Base-by-base conservation (phyloP, 2,888 invertebrate genomes). In the Athalia circularis region DNA sequence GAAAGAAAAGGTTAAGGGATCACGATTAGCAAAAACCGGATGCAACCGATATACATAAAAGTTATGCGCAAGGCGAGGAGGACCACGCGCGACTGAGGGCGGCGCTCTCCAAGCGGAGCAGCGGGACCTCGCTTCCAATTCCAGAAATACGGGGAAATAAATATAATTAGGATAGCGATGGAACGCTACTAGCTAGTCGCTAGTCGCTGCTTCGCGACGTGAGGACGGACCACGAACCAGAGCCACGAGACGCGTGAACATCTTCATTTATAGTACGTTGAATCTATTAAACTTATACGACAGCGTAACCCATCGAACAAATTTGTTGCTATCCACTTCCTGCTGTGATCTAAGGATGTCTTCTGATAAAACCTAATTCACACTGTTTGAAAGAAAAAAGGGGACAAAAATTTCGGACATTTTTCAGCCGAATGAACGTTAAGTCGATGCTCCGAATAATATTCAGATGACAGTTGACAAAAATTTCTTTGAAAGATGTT, bases 131-230 rank as follows among this genome's bases (percentile, higher is more conserved):
- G 84, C 84, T 84, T 86, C 87, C 88, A 87, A 88, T 90, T 90
- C 90, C 90, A 90, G 90, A 90, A 90, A 90, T 90, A 90, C 88
- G 88, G 87, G 87, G 89, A 87, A 87, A 88, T 85, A 86, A 85
- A 84, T 87, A 84, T 89, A 89, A 89, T 89, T 90, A 88, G 89
- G 89, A 87, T 84, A 84, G 81, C 82, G 85, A 83, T 81, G 84
- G 61, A 79, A 75, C 47, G 64, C 75, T 54, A 54, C 11, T 54
- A 9, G 54, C 54, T 72, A 59, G 75, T 75, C 75, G 75, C 62
- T 74, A 59, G 61, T 74, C 74, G 74, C 48, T 48, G 62, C 62
- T 29, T 62, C 50, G 75, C 62, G 82, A 82, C 80, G 83, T 29
- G 65, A 78, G 65, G 72, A 50, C 52, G 52, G 70, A 65, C 72